These are phyloP conservation scores for Chymomyza costata DNA, from an alignment of 1,140 invertebrate species.

Conservation along the genomic window DNA sequence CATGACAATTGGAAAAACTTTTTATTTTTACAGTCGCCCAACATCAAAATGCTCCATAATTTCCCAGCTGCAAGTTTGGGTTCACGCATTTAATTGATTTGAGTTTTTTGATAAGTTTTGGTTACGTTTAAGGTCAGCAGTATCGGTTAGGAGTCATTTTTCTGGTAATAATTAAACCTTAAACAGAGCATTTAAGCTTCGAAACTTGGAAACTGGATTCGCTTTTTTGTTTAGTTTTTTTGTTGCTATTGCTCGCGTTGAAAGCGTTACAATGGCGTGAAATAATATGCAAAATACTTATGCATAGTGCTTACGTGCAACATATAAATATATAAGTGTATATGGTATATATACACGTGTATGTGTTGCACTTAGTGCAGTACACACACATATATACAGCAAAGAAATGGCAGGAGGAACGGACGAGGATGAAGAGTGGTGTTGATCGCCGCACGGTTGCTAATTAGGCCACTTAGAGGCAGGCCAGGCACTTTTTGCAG, in stretches of 20 bases:
- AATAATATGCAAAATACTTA: constrained; percentile 69
- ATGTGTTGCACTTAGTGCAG: no score
- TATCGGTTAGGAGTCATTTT: no score
- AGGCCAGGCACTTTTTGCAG: constrained; percentile 48
- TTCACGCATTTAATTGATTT: no score
- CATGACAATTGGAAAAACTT: no score
- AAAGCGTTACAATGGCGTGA: constrained; percentile 69
- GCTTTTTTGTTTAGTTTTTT: constrained; percentile 5
- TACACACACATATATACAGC: neutral
- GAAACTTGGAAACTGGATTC: no score
- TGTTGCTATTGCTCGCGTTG: constrained; percentile 33
- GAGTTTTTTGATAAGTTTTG: no score
- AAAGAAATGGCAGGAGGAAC: constrained; percentile 7
- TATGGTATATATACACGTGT: constrained; percentile 6
- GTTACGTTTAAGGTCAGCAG: no score
- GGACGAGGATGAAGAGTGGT: constrained; percentile 54
- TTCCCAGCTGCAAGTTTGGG: no score
- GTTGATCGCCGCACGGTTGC: constrained; percentile 68
- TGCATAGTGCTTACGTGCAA: constrained; percentile 43
- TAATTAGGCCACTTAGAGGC: constrained; percentile 70
- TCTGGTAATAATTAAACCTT: no score
- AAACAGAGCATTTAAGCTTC: no score
- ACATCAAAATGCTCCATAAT: no score
- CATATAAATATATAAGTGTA: constrained; percentile 24
- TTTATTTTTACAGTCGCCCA: no score